phyloP scores from a whole-genome alignment of 1,140 invertebrate genomes.

The Caerostris darwini region DNA sequence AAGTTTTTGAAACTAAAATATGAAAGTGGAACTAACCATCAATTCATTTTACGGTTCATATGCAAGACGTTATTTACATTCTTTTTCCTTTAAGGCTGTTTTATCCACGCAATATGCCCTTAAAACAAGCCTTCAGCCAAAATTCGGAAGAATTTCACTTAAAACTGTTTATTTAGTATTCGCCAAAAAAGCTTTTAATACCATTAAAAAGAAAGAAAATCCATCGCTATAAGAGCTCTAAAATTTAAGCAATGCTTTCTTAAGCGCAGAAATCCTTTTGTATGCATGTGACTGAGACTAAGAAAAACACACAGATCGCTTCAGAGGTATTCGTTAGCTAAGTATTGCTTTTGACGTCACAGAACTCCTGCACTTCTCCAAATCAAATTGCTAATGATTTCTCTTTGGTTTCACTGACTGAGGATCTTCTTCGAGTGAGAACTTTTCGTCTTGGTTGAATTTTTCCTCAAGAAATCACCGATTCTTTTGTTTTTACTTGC shows the following conservation, averaged over 20 bases:
- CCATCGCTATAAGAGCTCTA: slow-evolving; percentile 7
- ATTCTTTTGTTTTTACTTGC: slow-evolving; percentile 31
- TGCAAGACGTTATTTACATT: not conserved
- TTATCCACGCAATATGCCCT: not conserved
- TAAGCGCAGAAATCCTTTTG: slow-evolving; percentile 5
- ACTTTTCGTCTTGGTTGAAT: slow-evolving; percentile 36
- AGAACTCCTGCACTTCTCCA: slow-evolving; percentile 66
- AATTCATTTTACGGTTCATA: not conserved
- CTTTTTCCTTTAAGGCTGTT: not conserved
- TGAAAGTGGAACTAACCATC: not conserved
- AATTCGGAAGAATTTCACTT: slow-evolving; percentile 16
- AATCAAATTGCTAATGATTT: slow-evolving; percentile 78
- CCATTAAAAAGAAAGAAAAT: slow-evolving; percentile 53
- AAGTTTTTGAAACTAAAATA: not conserved
- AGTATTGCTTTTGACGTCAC: slow-evolving; percentile 57
- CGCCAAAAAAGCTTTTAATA: not conserved
- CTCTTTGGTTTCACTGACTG: slow-evolving; percentile 43
- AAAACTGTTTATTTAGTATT: slow-evolving; percentile 47
- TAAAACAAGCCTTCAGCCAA: slow-evolving; percentile 35
- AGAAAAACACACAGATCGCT: slow-evolving; percentile 60
- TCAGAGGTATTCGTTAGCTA: slow-evolving; percentile 76
- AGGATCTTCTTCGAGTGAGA: slow-evolving; percentile 15
- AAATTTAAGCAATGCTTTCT: slow-evolving; percentile 33
- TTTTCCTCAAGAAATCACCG: slow-evolving; percentile 45
- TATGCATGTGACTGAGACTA: slow-evolving; percentile 13